Percentiles rank a stretch among this genome's conserved stretches.
Evolutionary conservation across 2,888 invertebrate genomes (phyloP).

Genomic region (Petrolisthes cinctipes): DNA sequence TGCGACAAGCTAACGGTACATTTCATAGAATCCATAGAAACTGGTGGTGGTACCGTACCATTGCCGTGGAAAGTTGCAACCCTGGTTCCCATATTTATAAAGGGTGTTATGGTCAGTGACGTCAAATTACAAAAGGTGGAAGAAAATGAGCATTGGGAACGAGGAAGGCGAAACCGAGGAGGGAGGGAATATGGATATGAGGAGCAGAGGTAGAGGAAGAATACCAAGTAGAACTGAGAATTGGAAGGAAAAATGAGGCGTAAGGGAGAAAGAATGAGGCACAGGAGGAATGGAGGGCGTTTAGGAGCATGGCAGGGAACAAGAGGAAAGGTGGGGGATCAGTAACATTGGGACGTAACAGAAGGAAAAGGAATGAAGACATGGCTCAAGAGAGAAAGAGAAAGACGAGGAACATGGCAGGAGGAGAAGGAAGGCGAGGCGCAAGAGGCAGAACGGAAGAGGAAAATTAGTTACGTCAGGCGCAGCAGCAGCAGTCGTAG

Average conservation of each 20-base stretch:
- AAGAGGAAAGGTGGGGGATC: background rate
- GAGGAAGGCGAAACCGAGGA: background rate
- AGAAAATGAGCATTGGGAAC: background rate
- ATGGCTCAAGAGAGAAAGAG: background rate
- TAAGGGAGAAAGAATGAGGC: background rate
- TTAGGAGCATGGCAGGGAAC: background rate
- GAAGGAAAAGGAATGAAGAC: background rate
- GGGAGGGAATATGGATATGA: background rate
- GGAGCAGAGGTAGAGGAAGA: background rate
- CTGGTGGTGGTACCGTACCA: too few species aligned
- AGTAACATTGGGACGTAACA: background rate
- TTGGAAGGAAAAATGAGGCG: background rate
- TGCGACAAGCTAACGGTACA: too few species aligned
- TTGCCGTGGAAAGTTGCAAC: too few species aligned
- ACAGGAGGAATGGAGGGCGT: background rate
- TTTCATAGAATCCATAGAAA: too few species aligned
- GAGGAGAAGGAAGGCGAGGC: background rate
- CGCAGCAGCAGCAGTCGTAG: background rate
- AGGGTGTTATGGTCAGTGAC: too few species aligned
- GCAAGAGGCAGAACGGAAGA: background rate
- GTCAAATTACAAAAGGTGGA: background rate
- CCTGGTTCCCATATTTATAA: too few species aligned
- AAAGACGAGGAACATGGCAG: background rate
- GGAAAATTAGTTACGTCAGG: background rate
- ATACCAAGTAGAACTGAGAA: background rate